Base-by-base conservation (phyloP, 2,888 invertebrate species). In the Drosophila pegasa region DNA sequence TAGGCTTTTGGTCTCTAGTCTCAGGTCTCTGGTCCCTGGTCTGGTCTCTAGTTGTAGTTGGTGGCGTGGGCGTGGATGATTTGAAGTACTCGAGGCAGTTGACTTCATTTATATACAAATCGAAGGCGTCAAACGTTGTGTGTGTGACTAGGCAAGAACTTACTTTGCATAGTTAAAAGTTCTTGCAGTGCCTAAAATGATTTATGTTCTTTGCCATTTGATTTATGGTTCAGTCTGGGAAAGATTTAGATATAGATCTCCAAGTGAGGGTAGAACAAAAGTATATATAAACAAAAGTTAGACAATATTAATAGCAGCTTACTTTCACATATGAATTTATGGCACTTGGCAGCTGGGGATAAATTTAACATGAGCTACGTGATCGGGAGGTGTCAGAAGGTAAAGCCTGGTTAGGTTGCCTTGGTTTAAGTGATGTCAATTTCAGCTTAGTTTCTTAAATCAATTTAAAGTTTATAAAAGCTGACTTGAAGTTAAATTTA, bases 61-160 rank as follows among this genome's bases (percentile, higher is more conserved):
- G 45, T 31, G 50, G 59, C 66, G 80, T 80, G 74, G 87, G 76
- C 65, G 84, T 75, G 66, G 69, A 78, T 67, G 66, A 76, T 71
- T 71, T 76, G 41, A 20, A 61, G 50, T 41, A 75, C 74, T 64
- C 43, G 55, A 61, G 76, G 74, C 76, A 75, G 60, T 57, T 74
- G 71, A 48, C 71, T 57, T 64, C 57, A 70, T 54, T 60, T 43
- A 69, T 57, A 63, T 43, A 60, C 50, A 45, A 64, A 60, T 83
- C 52, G 71, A 69, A 67, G 73, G 80, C 77, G 73, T 71, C 60
- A 50, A 35, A 35, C 55, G 33, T 9, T 43, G 58, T 59, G 60
- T 57, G 69, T 45, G 16, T 7, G 22, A 59, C 64, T 43, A 57
- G 48, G 69, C 59, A 71, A 75, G 58, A 65, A 38, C 27, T 71